Evolutionary conservation across 2,888 invertebrate genomes (phyloP).

Genomic region (Lepidocyrtinus sp.): DNA sequence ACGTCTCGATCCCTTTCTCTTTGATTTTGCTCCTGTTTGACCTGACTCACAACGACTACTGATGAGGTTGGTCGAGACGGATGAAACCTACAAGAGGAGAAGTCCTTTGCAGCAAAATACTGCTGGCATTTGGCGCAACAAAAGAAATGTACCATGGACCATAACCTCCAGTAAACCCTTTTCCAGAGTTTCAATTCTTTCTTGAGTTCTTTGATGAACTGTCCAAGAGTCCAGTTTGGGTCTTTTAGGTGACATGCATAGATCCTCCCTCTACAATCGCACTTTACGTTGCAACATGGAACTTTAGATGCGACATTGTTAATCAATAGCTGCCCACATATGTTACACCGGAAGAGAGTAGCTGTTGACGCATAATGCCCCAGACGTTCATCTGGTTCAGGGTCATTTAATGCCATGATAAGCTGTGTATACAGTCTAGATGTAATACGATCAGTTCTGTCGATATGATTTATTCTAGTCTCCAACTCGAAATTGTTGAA

Average conservation of each 20-base stretch:
- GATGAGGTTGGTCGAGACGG: constrained; percentile 70
- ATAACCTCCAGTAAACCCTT: constrained; percentile 90
- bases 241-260: constrained; percentile 76
- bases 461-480: constrained; percentile 77
- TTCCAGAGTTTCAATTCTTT: constrained; percentile 89
- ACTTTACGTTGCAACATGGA: constrained; percentile 65
- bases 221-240: constrained; percentile 83
- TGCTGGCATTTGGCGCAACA: constrained; percentile 82
- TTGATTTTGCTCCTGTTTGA: background rate
- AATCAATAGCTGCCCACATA: constrained; percentile 63
- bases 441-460: constrained; percentile 91
- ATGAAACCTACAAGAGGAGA: constrained; percentile 73
- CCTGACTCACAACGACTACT: constrained; percentile 28
- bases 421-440: constrained; percentile 88
- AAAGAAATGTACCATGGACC: constrained; percentile 92
- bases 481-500: constrained; percentile 92
- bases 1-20: no score
- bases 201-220: constrained; percentile 85
- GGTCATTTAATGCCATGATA: constrained; percentile 83
- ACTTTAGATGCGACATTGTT: constrained; percentile 65
- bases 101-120: constrained; percentile 75
- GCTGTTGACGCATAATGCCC: constrained; percentile 88
- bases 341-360: constrained; percentile 80
- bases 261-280: constrained; percentile 65
- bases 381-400: constrained; percentile 80